phyloP scores from a whole-genome alignment of 2,113 vertebrate species.

The Pluvialis apricaria region DNA sequence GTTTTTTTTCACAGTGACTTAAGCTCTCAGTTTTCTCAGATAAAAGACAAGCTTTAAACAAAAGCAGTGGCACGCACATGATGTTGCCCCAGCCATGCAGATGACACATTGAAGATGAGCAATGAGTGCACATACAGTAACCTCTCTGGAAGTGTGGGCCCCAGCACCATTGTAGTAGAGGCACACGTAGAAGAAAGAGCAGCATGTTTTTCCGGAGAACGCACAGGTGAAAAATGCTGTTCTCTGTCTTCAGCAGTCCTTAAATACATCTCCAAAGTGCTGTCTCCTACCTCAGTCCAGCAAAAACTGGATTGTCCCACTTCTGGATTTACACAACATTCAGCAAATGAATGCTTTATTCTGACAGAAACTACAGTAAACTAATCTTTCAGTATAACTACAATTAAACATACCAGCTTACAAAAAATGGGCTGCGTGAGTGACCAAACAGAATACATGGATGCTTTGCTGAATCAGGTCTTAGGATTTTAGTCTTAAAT shows the following conservation, averaged over 20 bases:
- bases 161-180: not conserved
- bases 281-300: not conserved
- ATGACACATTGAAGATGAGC: not conserved
- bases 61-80: not conserved
- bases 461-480: not conserved
- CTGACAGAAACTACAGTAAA: not conserved
- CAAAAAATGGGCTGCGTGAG: not conserved
- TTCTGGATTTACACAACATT: not conserved
- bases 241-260: not conserved
- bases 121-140: no score
- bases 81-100: not conserved
- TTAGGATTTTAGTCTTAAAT: not conserved
- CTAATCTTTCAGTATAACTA: not conserved
- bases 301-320: not conserved
- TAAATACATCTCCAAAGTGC: not conserved
- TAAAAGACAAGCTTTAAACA: not conserved
- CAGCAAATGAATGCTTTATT: not conserved
- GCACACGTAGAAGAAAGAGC: not conserved
- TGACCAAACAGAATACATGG: not conserved
- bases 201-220: not conserved
- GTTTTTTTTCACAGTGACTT: not conserved
- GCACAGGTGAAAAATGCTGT: not conserved
- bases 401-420: not conserved
- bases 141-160: rapidly evolving
- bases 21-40: not conserved